These are phyloP conservation scores for Cerastis leucographa DNA, from an alignment of 2,888 invertebrate genomes.

Conservation along the genomic window DNA sequence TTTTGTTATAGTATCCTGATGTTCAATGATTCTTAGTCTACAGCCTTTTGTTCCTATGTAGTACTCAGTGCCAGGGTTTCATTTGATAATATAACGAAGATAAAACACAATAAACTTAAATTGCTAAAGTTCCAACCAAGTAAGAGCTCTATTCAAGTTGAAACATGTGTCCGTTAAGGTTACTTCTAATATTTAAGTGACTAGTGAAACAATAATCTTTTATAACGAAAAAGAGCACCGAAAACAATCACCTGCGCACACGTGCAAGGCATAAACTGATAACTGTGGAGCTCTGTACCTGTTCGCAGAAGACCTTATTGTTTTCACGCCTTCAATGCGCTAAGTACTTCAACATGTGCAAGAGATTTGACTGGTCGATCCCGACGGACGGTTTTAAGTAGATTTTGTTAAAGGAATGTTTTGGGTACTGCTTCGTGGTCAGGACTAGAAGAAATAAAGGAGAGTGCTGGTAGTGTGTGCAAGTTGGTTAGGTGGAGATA, in stretches of 20 bases:
- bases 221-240: slow-evolving; percentile 47
- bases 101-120: not conserved
- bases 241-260: slow-evolving; percentile 79
- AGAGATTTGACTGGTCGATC: slow-evolving; percentile 63
- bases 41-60: not conserved
- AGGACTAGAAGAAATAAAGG: not conserved
- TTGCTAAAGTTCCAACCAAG: not conserved
- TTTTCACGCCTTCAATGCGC: slow-evolving; percentile 66
- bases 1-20: not conserved
- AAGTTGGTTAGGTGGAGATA: not conserved
- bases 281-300: slow-evolving; percentile 74
- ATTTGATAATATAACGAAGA: not conserved
- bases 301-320: slow-evolving; percentile 79
- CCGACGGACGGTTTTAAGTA: slow-evolving; percentile 10
- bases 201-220: slow-evolving; percentile 48
- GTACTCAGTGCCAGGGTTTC: not conserved
- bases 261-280: slow-evolving; percentile 84
- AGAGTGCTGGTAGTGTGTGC: not conserved
- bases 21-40: not conserved
- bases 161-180: slow-evolving; percentile 47
- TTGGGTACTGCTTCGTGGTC: slow-evolving; percentile 9
- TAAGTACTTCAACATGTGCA: slow-evolving; percentile 84
- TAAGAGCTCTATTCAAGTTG: slow-evolving; percentile 24
- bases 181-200: slow-evolving; percentile 28
- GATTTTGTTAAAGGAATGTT: slow-evolving; percentile 3